A percentile compares a stretch with the other conserved stretches of the same genome.
Conservation (phyloP, 2,888 invertebrate genomes). For the Ferdinandea cuprea region DNA sequence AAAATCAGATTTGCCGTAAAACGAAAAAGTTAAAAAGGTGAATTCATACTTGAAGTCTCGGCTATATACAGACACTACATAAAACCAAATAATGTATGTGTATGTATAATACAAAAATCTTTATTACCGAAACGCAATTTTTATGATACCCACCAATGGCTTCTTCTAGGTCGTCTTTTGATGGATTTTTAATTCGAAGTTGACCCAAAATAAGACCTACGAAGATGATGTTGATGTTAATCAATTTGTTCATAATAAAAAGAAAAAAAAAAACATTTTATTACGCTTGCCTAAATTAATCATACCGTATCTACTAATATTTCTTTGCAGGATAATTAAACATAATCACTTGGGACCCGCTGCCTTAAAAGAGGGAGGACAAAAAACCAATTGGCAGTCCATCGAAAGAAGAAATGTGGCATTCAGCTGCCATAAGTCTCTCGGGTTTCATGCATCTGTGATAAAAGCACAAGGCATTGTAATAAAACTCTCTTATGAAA, state of each 20-base stretch:
- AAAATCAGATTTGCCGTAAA: background rate
- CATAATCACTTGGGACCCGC: constrained; percentile 28
- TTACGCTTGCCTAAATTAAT: constrained; percentile 23
- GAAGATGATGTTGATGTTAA: background rate
- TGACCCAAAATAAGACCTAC: constrained; percentile 23
- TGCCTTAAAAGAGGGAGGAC: constrained; percentile 1
- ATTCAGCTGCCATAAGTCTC: constrained; percentile 15
- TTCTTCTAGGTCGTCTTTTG: background rate
- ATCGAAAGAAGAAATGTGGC: background rate
- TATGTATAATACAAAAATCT: constrained; percentile 4
- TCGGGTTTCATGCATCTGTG: constrained; percentile 25
- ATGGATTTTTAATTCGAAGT: constrained; percentile 38
- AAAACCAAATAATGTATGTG: no score
- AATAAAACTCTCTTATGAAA: constrained; percentile 31
- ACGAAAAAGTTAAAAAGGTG: background rate
- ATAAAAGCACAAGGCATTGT: constrained; percentile 27
- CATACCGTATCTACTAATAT: constrained; percentile 47
- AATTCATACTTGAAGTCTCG: background rate
- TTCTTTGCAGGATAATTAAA: constrained; percentile 69
- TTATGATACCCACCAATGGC: background rate
- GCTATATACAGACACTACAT: no score
- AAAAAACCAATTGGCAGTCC: constrained; percentile 23
- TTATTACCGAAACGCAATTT: constrained; percentile 37
- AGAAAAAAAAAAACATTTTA: constrained; percentile 23
- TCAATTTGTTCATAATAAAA: constrained; percentile 31